Conservation (phyloP, 2,797 vertebrate genomes). For the Oreochromis grahami region DNA sequence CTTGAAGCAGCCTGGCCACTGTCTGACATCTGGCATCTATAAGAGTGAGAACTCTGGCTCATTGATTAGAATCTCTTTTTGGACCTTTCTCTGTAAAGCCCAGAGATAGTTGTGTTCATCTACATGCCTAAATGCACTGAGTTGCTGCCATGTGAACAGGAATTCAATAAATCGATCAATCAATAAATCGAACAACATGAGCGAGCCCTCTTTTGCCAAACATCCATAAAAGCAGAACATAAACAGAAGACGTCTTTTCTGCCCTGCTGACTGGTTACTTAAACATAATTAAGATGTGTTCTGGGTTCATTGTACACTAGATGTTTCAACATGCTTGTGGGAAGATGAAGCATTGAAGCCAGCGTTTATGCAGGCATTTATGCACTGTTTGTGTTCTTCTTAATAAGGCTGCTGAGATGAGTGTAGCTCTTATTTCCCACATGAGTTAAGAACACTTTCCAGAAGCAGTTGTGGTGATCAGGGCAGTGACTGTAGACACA, state of each 20-base stretch:
- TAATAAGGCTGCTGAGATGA: constrained; percentile 1
- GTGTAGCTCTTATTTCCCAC: constrained; percentile 18
- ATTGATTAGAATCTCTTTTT: not conserved
- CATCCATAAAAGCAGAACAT: not conserved
- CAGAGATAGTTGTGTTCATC: not conserved
- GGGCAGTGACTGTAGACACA: constrained; percentile 1
- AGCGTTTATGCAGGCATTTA: not conserved
- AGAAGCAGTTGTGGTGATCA: constrained; percentile 20
- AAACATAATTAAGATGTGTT: not conserved
- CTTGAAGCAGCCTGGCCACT: not conserved
- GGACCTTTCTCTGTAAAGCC: not conserved
- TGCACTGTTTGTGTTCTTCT: constrained; percentile 11
- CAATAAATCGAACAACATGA: not conserved
- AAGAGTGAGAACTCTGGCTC: not conserved
- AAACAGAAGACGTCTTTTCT: not conserved
- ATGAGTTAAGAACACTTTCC: constrained; percentile 3
- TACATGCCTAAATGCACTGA: not conserved
- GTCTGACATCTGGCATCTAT: too few species aligned
- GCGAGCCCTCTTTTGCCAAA: not conserved
- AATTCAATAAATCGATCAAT: not conserved
- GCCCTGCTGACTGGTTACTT: not conserved
- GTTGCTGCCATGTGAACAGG: not conserved
- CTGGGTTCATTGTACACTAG: not conserved
- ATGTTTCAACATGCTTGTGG: not conserved
- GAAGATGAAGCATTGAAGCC: not conserved